Evolutionary conservation across 2,113 vertebrate genomes (phyloP).

Genomic region (Peromyscus maniculatus): DNA sequence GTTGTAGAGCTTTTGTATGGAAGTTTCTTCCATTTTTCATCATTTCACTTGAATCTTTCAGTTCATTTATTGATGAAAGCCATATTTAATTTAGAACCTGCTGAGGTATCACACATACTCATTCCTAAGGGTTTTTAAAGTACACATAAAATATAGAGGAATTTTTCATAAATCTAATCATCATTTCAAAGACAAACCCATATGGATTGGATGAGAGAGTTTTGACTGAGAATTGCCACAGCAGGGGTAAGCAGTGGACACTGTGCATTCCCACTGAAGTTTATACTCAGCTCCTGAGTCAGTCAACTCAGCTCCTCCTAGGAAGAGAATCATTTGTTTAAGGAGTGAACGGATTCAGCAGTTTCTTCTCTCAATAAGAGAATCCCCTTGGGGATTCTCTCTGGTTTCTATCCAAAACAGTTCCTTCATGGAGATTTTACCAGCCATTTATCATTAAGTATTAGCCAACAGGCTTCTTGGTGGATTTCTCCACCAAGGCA

Average conservation of each 20-base stretch:
- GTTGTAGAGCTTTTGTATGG: not conserved
- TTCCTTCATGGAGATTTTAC: conserved; percentile 76
- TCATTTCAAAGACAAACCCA: conserved; percentile 79
- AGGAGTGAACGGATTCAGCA: conserved; percentile 64
- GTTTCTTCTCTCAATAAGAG: not conserved
- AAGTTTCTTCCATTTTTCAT: not conserved
- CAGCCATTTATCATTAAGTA: conserved; percentile 79
- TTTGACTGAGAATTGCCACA: conserved; percentile 76
- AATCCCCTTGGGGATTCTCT: conserved; percentile 58
- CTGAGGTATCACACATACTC: not conserved
- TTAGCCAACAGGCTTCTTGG: conserved; percentile 21
- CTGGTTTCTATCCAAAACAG: conserved; percentile 56
- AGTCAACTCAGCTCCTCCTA: conserved; percentile 31
- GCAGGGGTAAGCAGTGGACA: not conserved
- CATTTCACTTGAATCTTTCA: not conserved
- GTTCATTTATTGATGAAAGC: conserved; percentile 1
- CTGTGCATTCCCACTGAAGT: not conserved
- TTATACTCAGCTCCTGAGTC: not conserved
- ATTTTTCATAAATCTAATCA: not conserved
- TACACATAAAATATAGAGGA: not conserved
- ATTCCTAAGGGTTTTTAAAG: not conserved
- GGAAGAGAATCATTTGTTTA: conserved; percentile 69
- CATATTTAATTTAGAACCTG: not conserved
- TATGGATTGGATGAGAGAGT: conserved; percentile 79
- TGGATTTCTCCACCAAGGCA: not conserved